These are phyloP conservation scores for Neoseiulus cucumeris DNA, from an alignment of 1,140 invertebrate species.

Conservation along the genomic window DNA sequence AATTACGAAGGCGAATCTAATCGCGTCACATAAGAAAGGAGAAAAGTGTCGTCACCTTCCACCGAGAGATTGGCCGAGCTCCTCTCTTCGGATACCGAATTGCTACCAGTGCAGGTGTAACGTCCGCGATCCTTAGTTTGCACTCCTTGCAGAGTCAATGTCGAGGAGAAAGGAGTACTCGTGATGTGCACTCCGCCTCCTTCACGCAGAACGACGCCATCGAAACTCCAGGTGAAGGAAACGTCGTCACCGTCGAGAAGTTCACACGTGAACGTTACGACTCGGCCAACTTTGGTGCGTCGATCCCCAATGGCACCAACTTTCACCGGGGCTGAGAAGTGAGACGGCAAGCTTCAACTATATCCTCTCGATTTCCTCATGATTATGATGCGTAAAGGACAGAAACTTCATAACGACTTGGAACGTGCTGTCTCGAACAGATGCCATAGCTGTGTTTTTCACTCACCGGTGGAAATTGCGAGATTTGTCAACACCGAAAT, in stretches of 20 bases:
- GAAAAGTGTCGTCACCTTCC: no score
- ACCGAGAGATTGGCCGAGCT: background rate
- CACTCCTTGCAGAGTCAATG: background rate
- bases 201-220: background rate
- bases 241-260: background rate
- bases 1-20: no score
- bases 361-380: background rate
- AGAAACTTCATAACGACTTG: no score
- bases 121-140: background rate
- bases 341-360: background rate
- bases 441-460: no score
- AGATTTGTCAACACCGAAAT: no score
- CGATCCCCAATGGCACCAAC: background rate
- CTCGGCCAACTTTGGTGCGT: background rate
- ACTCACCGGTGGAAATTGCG: no score
- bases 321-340: background rate
- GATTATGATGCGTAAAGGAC: no score
- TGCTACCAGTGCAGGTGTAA: conserved; percentile 2
- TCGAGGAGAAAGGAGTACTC: background rate
- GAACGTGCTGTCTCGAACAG: no score
- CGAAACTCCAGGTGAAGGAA: background rate
- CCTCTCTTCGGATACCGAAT: background rate
- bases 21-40: no score
- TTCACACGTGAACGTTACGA: background rate
- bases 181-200: background rate